Conservation (phyloP, 2,888 invertebrate genomes). For the Trissolcus brochymenae region DNA sequence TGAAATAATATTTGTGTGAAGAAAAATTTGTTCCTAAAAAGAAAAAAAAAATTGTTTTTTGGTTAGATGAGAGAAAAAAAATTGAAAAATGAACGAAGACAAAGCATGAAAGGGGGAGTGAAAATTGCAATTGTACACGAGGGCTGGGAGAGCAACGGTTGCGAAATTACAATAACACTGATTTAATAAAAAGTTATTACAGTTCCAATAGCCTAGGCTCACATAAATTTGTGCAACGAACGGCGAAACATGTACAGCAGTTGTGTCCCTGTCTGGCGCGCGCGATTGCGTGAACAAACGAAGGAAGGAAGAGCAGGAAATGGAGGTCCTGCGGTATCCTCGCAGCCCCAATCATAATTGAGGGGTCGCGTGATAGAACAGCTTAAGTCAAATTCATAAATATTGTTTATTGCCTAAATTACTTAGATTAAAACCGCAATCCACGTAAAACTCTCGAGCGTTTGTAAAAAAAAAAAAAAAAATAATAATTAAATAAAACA, state of each 20-base stretch:
- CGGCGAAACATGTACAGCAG: slow-evolving; percentile 32
- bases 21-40: too few relatives aligned
- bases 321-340: slow-evolving; percentile 55
- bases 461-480: slow-evolving; percentile 1
- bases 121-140: too few relatives aligned
- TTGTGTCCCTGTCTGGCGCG: slow-evolving; percentile 27
- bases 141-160: neutral
- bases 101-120: neutral
- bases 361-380: slow-evolving; percentile 56
- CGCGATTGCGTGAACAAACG: slow-evolving; percentile 23
- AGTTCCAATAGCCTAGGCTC: slow-evolving; percentile 32
- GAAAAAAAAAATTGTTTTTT: too few relatives aligned
- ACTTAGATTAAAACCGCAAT: slow-evolving; percentile 53
- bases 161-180: slow-evolving; percentile 40
- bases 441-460: slow-evolving; percentile 30
- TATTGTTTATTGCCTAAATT: slow-evolving; percentile 56
- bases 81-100: neutral
- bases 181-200: slow-evolving; percentile 51
- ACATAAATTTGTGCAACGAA: slow-evolving; percentile 50
- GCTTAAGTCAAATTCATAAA: slow-evolving; percentile 57
- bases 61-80: too few relatives aligned
- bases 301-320: slow-evolving; percentile 51
- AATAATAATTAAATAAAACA: neutral
- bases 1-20: too few relatives aligned
- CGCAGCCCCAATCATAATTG: slow-evolving; percentile 55